Base-by-base conservation (phyloP, 2,113 vertebrate genomes). In the Seriola aureovittata region DNA sequence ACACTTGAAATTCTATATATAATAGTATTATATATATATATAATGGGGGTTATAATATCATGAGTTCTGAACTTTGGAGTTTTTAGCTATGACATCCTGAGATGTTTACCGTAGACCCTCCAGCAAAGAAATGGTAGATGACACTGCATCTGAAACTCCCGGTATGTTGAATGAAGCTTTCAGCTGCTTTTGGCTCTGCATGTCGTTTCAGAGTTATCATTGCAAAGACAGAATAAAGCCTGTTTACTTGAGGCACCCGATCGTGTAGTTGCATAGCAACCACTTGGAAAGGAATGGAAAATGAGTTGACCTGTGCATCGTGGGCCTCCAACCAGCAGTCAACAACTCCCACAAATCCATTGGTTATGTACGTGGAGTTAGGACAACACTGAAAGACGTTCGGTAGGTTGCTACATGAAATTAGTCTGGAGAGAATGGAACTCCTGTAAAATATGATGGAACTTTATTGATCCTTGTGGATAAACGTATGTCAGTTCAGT, bases 191-290 rank as follows among this genome's bases (percentile, higher is more conserved):
- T 29, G 34, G 57, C 66, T 58, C 58, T 23, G 60, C 71, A 6
- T 77, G 59, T 54, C 69, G 21, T 84, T 59, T 62, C 79, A 76
- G 71, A 76, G 48, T 72, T 65, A 54, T 88, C 80, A 65, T 57
- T 25, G 40, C 85, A 71, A 79, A 91, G 54, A 81, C 54, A 66
- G 68, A 81, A 66, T 57, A 74, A 79, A 80, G 73, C 75, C 55
- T 85, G 82, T 90, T 90, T 89, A 86, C 86, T 90, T 78, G 68
- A 44, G 68, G 66, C 65, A 52, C 21, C 69, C 6, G 8, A 82
- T 80, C 34, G 25, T 82, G 78, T 77, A 3, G 91, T 92, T 92
- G 91, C 91, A 85, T 92, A 89, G 91, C 91, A 92, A 92, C 89
- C 54, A 21, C 48, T 85, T 38, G 46, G 69, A 87, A 73, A 59